Base-by-base conservation (phyloP, 2,888 invertebrate genomes). In the Tanytarsus gracilentus region DNA sequence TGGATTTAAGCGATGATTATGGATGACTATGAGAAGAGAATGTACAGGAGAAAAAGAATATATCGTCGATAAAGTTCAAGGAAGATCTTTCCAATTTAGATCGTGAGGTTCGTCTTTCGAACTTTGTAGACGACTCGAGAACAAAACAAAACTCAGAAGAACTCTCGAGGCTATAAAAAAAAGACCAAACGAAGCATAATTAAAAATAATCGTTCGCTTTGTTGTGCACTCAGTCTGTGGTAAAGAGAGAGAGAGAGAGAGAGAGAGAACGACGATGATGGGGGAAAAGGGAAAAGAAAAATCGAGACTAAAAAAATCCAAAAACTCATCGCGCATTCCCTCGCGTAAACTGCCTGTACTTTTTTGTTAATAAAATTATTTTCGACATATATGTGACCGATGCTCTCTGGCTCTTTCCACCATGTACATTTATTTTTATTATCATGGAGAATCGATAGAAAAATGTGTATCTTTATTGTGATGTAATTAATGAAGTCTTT, bases 51-150 rank as follows among this genome's bases (percentile, higher is more conserved):
- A 44, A 44, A 18, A 44, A 44, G 8, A 44, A 18, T 44, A 11
- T 40, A 7, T 40, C 21, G 18, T 44, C 44, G 21, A 44, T 44
- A 44, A 44, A 44, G 44, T 44, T 44, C 44, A 44, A 44, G 44
- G 44, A 44, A 44, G 44, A 44, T 44, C 44, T 44, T 44, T 44
- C 44, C 44, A 44, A 44, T 44, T 44, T 44, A 44, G 44, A 44
- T 44, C 44, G 44, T 44, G 44, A 40, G 18, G 44, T 11, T 21
- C 18, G 21, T 44, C 18, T 18, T 44, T 44, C 18, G 18, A 44
- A 44, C 44, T 23, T 44, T 44, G 44, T 44, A 44, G 44, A 44
- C 44, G n/a, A n/a, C n/a, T n/a, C n/a, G n/a, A n/a, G n/a, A n/a
- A n/a, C n/a, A n/a, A n/a, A n/a, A n/a, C n/a, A n/a, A n/a, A n/a